Evolutionary conservation across 2,888 invertebrate species (phyloP), one percentile per base, ranked within the genome.

Genomic region (Tipula unca): DNA sequence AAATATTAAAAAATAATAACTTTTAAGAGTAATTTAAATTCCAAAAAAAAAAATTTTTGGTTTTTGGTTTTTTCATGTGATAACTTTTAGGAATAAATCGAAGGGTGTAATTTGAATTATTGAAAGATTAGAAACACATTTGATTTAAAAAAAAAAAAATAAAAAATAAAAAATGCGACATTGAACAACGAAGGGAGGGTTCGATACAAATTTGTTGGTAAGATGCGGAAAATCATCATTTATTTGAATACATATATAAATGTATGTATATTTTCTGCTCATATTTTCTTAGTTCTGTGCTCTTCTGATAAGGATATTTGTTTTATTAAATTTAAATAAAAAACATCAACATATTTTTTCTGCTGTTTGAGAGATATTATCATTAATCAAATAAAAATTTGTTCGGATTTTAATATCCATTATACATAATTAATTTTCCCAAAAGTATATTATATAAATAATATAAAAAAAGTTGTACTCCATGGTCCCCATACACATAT

Each of bases 71-170:
- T 69, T 69, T 69, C 69, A 1, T 25, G 69, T 69, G 69, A 25
- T 69, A 69, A 25, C 69, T 25, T 69, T 69, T 20, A 69, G 3
- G 69, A 69, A 69, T 20, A 69, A 69, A 69, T 69, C 69, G 69
- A 69, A 69, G 69, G 69, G 69, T 69, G 69, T 69, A 69, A 69
- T 69, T 69, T 69, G 69, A 69, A 69, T 69, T 69, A 69, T 69
- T 69, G 69, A 69, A 69, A 69, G 69, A 69, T 69, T 69, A 69
- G 69, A 69, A 69, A 69, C 69, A 69, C 25, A 25, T 69, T 69
- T 69, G 69, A 69, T 69, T 69, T 25, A 25, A 13, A 48, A 48
- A 48, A 48, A 48, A 17, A 48, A 3, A 48, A n/a, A n/a, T n/a
- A n/a, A n/a, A n/a, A n/a, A n/a, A n/a, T n/a, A n/a, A n/a, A 17